These are phyloP conservation scores for Nothocercus nigrocapillus DNA, from an alignment of 2,113 vertebrate species.

Conservation along the genomic window DNA sequence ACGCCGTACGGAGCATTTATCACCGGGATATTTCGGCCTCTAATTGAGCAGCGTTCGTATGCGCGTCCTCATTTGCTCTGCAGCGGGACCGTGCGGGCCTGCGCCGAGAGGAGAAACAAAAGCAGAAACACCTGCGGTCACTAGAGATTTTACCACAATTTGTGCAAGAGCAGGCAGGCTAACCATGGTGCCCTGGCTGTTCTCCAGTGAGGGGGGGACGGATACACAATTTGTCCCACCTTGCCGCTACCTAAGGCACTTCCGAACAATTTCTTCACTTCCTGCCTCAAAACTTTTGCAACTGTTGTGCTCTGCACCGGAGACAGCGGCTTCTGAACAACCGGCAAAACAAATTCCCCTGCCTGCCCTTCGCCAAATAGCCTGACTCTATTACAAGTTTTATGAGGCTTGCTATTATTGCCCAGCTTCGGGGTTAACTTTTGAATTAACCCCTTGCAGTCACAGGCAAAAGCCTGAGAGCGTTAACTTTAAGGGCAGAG, in stretches of 20 bases:
- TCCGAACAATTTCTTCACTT: constrained; percentile 36
- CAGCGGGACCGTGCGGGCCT: background rate
- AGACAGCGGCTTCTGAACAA: background rate
- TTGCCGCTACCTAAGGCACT: background rate
- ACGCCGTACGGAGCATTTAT: constrained; percentile 6
- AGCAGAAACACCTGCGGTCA: constrained; percentile 27
- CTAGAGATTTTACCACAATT: background rate
- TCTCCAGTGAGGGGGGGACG: background rate
- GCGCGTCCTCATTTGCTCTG: background rate
- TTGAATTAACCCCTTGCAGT: background rate
- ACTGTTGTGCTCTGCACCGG: background rate
- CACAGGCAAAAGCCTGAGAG: background rate
- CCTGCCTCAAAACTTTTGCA: constrained; percentile 40
- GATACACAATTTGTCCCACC: background rate
- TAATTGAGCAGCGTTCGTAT: background rate
- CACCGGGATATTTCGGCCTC: background rate
- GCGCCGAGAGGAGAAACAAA: background rate
- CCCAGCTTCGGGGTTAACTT: background rate
- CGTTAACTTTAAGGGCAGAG: background rate
- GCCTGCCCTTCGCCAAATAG: background rate
- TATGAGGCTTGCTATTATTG: background rate
- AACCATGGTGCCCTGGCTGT: background rate
- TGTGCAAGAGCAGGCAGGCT: background rate
- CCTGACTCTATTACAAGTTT: background rate
- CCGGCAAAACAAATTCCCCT: background rate